Percentiles rank a stretch among this genome's conserved stretches.
Conservation (phyloP, 2,888 invertebrate genomes). For the Diarsia mendica region DNA sequence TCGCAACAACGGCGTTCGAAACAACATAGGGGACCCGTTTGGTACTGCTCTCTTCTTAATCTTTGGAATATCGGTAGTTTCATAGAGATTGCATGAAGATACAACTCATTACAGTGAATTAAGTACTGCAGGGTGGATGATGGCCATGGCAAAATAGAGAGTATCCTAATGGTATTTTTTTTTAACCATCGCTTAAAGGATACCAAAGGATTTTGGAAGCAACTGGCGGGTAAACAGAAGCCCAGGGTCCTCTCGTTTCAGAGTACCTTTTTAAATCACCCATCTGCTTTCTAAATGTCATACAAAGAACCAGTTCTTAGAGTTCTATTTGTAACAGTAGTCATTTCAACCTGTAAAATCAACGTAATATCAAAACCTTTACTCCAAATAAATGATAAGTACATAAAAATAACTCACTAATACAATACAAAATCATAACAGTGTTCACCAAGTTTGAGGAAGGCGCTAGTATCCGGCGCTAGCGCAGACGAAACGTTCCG, state of each 20-base stretch:
- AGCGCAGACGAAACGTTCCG: constrained; percentile 66
- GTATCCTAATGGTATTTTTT: background rate
- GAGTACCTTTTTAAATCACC: background rate
- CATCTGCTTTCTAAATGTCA: background rate
- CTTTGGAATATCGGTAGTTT: background rate
- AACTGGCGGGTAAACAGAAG: background rate
- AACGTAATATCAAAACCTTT: background rate
- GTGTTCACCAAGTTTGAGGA: constrained; percentile 68
- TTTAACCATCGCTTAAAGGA: background rate
- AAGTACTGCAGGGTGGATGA: background rate
- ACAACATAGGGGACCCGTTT: no score
- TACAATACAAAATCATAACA: constrained; percentile 55
- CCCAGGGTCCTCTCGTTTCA: background rate
- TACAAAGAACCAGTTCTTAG: background rate
- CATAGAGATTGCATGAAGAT: background rate
- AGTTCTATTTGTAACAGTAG: background rate
- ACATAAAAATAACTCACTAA: constrained; percentile 10
- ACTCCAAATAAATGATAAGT: background rate
- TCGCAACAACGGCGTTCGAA: no score
- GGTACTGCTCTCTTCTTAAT: background rate
- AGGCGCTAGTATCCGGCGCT: constrained; percentile 67
- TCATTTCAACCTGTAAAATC: background rate
- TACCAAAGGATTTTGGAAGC: background rate
- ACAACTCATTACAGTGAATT: background rate
- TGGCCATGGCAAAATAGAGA: background rate